Evolutionary conservation across 2,888 invertebrate species (phyloP), one percentile per base, ranked within the genome.

Genomic region (Mesoligia furuncula): DNA sequence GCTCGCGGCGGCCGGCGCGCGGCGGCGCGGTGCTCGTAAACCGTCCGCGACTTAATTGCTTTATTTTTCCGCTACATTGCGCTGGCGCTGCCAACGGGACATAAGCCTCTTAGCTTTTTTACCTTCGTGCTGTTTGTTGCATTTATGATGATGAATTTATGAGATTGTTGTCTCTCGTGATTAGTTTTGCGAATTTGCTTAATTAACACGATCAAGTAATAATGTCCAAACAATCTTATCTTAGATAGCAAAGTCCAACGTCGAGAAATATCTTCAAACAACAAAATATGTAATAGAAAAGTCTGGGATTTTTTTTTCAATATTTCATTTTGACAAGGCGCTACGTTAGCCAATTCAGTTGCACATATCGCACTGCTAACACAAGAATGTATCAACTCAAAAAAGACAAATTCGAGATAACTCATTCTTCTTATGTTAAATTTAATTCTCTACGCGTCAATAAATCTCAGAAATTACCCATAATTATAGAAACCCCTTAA

Each of bases 31-130:
- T 71, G 59, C 51, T 78, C 78, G 67, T 86, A 78, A 88, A 81
- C 69, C 75, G 67, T 67, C 68, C 48, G 69, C 68, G 64, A 68
- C 39, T 75, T 89, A 83, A 88, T 89, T 88, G 79, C 77, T 81
- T 89, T 85, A 88, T 86, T 86, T 86, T 83, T 80, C 66, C 70
- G 66, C 61, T 67, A 65, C 39, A 48, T 54, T 73, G 54, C 66
- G 62, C 39, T 81, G 89, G 87, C 87, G 87, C 61, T 77, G 42
- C 45, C 88, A 88, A 88, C 88, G 88, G 88, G 85, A 87, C 83
- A 74, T 70, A 61, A 66, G 64, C 48, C 78, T 76, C 75, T 66
- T 66, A 39, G 51, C 48, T 54, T 62, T 68, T 71, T 59, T 83
- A 79, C 48, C 79, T 75, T 39, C 66, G 13, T 27, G 39, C 42